A percentile compares a stretch with the other conserved stretches of the same genome.
Evolutionary conservation across 2,113 vertebrate genomes (phyloP).

Genomic region (Calcarius ornatus): DNA sequence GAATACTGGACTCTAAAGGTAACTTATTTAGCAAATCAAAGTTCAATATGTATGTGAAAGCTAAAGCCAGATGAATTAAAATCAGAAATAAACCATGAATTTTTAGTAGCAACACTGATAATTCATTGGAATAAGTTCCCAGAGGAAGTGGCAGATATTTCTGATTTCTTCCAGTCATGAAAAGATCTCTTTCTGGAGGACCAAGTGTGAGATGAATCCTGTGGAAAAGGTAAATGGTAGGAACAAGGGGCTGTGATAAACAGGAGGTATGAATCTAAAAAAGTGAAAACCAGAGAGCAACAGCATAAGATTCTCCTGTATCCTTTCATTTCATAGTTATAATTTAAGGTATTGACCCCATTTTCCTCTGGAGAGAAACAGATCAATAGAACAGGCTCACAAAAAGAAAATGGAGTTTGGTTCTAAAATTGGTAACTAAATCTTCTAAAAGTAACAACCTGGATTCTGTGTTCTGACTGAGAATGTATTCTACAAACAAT

Average conservation of each 20-base stretch:
- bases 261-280: background rate
- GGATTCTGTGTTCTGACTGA: background rate
- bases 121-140: background rate
- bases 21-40: background rate
- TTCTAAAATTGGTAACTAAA: background rate
- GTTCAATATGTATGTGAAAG: background rate
- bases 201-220: rapidly evolving
- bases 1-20: background rate
- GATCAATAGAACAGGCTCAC: background rate
- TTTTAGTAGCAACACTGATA: background rate
- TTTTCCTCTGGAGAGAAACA: slow-evolving; percentile 4
- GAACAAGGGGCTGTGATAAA: background rate
- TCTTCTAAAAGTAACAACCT: background rate
- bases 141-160: background rate
- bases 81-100: background rate
- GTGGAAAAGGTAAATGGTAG: background rate
- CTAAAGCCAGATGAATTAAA: background rate
- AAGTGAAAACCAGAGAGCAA: background rate
- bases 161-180: background rate
- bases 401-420: background rate
- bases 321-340: background rate
- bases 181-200: background rate
- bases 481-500: background rate
- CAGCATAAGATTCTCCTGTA: background rate
- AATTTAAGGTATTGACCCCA: background rate